These are phyloP conservation scores for Drosophila pullipes DNA, from an alignment of 2,888 invertebrate species.

Conservation along the genomic window DNA sequence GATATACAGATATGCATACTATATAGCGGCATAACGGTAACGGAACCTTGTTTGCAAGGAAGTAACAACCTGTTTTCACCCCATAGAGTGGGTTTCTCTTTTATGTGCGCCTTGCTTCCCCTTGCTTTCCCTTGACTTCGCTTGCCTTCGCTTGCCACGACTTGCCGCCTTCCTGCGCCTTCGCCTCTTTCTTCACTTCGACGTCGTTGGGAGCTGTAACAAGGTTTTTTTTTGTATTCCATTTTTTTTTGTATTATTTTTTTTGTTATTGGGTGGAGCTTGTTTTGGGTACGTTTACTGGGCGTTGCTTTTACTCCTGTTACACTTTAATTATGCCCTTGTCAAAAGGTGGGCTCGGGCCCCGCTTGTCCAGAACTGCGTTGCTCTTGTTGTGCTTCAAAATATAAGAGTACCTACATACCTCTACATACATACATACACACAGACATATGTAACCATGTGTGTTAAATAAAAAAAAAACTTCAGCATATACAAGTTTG, in stretches of 20 bases:
- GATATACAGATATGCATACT: constrained; percentile 42
- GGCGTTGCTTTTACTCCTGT: constrained; percentile 68
- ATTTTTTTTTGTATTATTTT: not conserved
- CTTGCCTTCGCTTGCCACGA: constrained; percentile 3
- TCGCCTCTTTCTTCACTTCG: constrained; percentile 34
- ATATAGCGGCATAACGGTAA: constrained; percentile 75
- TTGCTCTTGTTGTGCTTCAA: constrained; percentile 38
- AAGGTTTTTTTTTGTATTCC: constrained; percentile 3
- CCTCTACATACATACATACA: not conserved
- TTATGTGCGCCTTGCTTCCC: constrained; percentile 52
- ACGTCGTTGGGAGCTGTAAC: constrained; percentile 36
- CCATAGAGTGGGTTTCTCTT: constrained; percentile 73
- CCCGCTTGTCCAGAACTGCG: constrained; percentile 37
- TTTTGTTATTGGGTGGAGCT: constrained; percentile 5
- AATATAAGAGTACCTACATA: not conserved
- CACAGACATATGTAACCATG: not conserved
- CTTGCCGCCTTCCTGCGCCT: constrained; percentile 11
- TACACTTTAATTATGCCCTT: constrained; percentile 80
- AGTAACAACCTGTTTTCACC: constrained; percentile 81
- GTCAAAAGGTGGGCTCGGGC: constrained; percentile 73
- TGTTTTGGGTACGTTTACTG: constrained; percentile 46
- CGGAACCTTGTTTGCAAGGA: constrained; percentile 82
- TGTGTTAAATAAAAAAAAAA: constrained; percentile 7
- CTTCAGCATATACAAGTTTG: constrained; percentile 17
- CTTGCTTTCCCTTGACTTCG: not conserved